phyloP scores from a whole-genome alignment of 2,113 vertebrate genomes.

The Sylvietta virens region DNA sequence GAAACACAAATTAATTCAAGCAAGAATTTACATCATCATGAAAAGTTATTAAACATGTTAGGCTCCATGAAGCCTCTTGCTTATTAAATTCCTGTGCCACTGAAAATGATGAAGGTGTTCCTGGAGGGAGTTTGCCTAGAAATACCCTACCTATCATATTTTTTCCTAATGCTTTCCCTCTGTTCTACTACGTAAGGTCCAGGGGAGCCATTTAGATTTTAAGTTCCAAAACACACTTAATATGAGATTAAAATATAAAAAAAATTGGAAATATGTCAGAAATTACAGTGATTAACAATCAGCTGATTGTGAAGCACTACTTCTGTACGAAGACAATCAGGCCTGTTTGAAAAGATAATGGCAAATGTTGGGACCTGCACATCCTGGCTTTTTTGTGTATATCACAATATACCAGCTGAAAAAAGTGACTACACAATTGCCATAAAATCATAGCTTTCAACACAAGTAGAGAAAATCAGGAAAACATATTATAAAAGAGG shows the following conservation, averaged over 20 bases:
- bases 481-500: slow-evolving; percentile 16
- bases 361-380: background rate
- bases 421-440: background rate
- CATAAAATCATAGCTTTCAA: background rate
- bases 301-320: background rate
- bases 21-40: background rate
- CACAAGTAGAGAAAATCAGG: background rate
- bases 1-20: background rate
- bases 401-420: background rate
- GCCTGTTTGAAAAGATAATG: background rate
- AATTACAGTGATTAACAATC: background rate
- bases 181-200: background rate
- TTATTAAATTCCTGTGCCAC: background rate
- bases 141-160: background rate
- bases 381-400: background rate
- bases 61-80: background rate
- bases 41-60: background rate
- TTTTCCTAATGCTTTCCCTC: background rate
- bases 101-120: background rate
- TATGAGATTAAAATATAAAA: background rate
- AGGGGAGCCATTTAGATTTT: background rate
- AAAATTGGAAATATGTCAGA: background rate
- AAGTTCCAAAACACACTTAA: background rate
- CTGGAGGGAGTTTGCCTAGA: background rate
- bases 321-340: background rate